phyloP scores from a whole-genome alignment of 1,140 invertebrate species.

The Hormaphis cornu region DNA sequence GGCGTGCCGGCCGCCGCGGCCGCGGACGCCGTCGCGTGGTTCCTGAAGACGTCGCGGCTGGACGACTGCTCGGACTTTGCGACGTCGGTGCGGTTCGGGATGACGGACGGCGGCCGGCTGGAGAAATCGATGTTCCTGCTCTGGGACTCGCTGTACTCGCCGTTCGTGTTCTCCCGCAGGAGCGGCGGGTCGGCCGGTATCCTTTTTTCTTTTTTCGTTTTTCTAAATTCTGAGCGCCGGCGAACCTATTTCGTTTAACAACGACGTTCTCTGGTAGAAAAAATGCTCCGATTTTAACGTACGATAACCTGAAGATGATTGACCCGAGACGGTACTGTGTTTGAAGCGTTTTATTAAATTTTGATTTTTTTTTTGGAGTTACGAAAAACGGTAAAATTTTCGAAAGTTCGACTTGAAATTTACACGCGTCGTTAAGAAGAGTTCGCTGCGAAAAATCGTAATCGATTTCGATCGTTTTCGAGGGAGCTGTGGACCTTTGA shows the following conservation, averaged over 20 bases:
- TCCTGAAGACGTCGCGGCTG: background rate
- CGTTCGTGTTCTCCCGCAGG: constrained; percentile 2
- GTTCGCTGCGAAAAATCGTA: too few species aligned
- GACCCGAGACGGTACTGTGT: too few species aligned
- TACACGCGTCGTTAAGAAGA: too few species aligned
- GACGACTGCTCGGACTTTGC: background rate
- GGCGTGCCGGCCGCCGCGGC: background rate
- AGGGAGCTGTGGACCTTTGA: too few species aligned
- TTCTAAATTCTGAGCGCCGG: background rate
- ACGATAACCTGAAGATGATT: too few species aligned
- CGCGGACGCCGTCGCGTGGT: background rate
- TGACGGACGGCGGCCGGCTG: background rate
- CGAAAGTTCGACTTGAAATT: too few species aligned
- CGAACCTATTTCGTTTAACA: too few species aligned
- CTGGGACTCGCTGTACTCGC: constrained; percentile 7
- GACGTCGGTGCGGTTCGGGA: background rate
- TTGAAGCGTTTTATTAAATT: too few species aligned
- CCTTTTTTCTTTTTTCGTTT: background rate
- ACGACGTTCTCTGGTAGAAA: background rate
- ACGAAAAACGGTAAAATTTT: background rate
- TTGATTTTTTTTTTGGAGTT: too few species aligned
- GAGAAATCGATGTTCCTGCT: constrained; percentile 12
- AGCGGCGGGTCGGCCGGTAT: constrained; percentile 21
- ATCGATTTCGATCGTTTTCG: too few species aligned
- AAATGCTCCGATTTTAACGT: too few species aligned